Base-by-base conservation (phyloP, 2,888 invertebrate species). In the Chironomus riparius region DNA sequence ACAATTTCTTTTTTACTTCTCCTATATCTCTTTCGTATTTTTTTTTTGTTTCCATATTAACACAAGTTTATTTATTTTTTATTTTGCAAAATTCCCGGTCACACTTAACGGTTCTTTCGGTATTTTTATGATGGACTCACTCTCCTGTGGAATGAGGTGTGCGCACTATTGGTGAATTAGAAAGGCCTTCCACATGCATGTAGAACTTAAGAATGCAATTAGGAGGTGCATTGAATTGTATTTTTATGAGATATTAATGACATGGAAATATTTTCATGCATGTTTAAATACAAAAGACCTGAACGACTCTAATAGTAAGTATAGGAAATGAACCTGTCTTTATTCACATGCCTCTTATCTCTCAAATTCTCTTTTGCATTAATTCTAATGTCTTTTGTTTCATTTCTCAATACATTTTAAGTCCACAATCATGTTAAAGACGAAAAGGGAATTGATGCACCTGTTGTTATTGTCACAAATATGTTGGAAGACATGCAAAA, bases 71-170 rank as follows among this genome's bases (percentile, higher is more conserved):
- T 69, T 47, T 68, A n/a, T 15, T 50, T n/a, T 22, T 70, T 70
- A 50, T 50, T 70, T 47, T 68, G 38, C 28, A 21, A 22, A 28
- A 72, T 72, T 72, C 72, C 50, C 72, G 50, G 50, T 61, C 72
- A 62, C 50, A 50, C 50, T 50, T 72, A 72, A 72, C 72, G 72
- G 72, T 72, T 56, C 56, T 61, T 72, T 72, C 28, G 38, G 38
- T 13, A n/a, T 3, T 47, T n/a, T 47, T 50, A 24, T 65, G 22
- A 65, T 65, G 24, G 65, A 65, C 65, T 65, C 24, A 56, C 18
- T 65, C 24, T 48, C 21, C 13, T 50, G 56, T 71, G 56, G 56
- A 71, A 48, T 56, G 71, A 65, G 65, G 38, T 38, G 38, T 38
- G 38, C 24, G 18, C 22, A 65, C 12, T 65, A 22, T 65, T 65